Base-by-base conservation (phyloP, 1,140 invertebrate species). In the Zaprionus vittiger region DNA sequence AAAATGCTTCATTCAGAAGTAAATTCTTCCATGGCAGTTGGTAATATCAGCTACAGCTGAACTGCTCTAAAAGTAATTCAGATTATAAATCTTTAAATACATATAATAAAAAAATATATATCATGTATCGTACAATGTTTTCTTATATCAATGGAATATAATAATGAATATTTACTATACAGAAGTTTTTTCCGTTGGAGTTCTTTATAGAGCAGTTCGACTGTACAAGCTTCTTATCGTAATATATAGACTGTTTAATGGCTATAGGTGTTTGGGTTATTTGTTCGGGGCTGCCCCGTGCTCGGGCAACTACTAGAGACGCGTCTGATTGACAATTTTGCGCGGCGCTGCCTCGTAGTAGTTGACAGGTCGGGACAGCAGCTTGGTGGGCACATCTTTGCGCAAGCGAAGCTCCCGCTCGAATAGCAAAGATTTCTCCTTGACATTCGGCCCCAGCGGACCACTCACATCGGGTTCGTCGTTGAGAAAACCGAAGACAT, bases 401-500 rank as follows among this genome's bases (percentile, higher is more conserved):
- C 91, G 87, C 62, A 91, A 66, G 57, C 79, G 81, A 66, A 91
- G 66, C 63, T 91, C 81, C 17, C 83, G 80, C 67, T 93, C 92
- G 71, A 93, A 93, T 69, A 91, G 85, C 60, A 85, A 70, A 20
- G 92, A 92, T 69, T 92, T 93, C 71, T 91, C 91, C 80, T 91
- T 92, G 26, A 93, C 92, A 77, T 93, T 92, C 44, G 85, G 84
- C 38, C 90, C 85, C 49, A 91, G 60, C 1, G 81, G 82, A 64
- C 84, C 75, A 81, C 81, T 81, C 81, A 87, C 90, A 77, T 90
- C 86, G 55, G 94, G 93, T 17, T 93, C 85, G 47, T 95, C 94
- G 62, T 89, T 89, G 15, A 95, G 92, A 75, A 95, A 95, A 71
- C 93, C 93, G 82, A 95, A 95, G 4, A 91, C 89, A 67, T 92